Conservation (phyloP, 2,888 invertebrate species). For the Drosophila picticornis region DNA sequence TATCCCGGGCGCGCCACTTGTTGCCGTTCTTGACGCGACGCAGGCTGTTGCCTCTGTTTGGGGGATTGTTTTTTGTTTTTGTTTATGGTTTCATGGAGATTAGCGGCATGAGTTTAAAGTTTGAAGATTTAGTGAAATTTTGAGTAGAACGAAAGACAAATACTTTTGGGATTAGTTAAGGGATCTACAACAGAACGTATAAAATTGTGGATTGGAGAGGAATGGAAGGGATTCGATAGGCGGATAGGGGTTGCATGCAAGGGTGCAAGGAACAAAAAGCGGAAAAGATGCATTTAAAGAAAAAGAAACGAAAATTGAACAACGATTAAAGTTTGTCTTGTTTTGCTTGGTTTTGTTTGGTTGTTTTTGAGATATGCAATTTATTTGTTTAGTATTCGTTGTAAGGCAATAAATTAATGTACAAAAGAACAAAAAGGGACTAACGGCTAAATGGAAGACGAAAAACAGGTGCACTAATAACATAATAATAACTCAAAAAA, state of each 20-base stretch:
- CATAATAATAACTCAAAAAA: slow-evolving; percentile 24
- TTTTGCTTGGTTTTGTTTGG: slow-evolving; percentile 18
- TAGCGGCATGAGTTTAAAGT: slow-evolving; percentile 64
- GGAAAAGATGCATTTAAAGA: slow-evolving; percentile 40
- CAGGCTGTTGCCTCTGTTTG: slow-evolving; percentile 86
- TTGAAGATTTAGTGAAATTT: slow-evolving; percentile 57
- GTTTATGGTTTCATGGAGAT: slow-evolving; percentile 52
- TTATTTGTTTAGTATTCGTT: slow-evolving; percentile 38
- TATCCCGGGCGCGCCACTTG: slow-evolving; percentile 88
- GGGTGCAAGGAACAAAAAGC: slow-evolving; percentile 29
- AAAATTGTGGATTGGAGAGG: slow-evolving; percentile 24
- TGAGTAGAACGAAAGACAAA: slow-evolving; percentile 44
- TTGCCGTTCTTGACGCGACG: slow-evolving; percentile 88
- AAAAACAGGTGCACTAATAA: slow-evolving; percentile 25
- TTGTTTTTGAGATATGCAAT: slow-evolving; percentile 28
- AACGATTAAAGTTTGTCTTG: slow-evolving; percentile 25
- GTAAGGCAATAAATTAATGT: slow-evolving; percentile 52
- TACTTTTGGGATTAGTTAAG: slow-evolving; percentile 49
- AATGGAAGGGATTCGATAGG: background rate
- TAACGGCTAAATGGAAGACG: slow-evolving; percentile 38
- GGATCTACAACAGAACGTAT: slow-evolving; percentile 28
- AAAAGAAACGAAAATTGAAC: slow-evolving; percentile 48
- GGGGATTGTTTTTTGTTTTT: slow-evolving; percentile 50
- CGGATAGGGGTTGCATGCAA: slow-evolving; percentile 32
- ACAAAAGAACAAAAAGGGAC: slow-evolving; percentile 44